phyloP scores from a whole-genome alignment of 1,140 invertebrate genomes.

The Oedothorax gibbosus region DNA sequence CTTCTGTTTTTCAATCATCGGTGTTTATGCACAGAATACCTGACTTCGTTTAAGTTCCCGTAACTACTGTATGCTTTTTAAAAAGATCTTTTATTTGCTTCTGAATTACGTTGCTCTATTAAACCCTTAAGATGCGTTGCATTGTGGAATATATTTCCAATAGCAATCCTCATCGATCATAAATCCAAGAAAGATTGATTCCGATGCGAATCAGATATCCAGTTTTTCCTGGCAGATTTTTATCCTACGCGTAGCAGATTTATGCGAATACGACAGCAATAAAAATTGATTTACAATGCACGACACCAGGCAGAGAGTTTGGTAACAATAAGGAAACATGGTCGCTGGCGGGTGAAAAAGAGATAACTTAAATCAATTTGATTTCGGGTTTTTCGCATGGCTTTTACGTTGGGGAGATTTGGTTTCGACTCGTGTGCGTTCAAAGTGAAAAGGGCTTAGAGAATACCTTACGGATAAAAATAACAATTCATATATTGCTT shows the following conservation, averaged over 20 bases:
- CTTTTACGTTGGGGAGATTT: background rate
- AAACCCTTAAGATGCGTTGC: too few species aligned
- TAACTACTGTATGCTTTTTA: too few species aligned
- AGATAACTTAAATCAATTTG: background rate
- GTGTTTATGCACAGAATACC: too few species aligned
- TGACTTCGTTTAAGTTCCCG: too few species aligned
- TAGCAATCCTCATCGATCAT: constrained; percentile 7
- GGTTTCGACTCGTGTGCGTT: too few species aligned
- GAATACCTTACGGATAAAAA: too few species aligned
- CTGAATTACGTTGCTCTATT: too few species aligned
- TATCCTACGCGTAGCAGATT: constrained; percentile 3
- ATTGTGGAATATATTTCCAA: too few species aligned
- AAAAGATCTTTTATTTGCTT: too few species aligned
- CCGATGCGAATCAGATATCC: constrained; percentile 9
- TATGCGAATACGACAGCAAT: constrained; percentile 8
- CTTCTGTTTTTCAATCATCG: too few species aligned
- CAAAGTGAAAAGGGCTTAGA: too few species aligned
- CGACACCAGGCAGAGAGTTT: constrained; percentile 2
- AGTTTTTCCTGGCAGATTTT: background rate
- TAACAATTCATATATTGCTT: too few species aligned
- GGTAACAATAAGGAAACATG: background rate
- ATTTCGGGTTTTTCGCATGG: background rate
- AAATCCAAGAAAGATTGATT: constrained; percentile 22
- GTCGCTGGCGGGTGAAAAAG: background rate
- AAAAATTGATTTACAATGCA: constrained; percentile 33